phyloP scores from a whole-genome alignment of 2,797 vertebrate genomes.

The Gouania willdenowi region DNA sequence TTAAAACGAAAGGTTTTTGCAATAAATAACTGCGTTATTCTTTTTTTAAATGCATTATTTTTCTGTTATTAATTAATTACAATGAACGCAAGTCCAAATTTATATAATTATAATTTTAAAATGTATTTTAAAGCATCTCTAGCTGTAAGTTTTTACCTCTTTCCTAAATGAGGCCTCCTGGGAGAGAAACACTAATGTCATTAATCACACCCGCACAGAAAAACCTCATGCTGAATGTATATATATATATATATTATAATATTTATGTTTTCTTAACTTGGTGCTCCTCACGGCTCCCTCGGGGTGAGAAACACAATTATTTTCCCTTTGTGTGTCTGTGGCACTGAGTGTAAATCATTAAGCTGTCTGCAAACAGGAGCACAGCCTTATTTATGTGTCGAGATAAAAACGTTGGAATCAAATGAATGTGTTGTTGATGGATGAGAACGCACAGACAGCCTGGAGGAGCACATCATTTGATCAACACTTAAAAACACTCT shows the following conservation, averaged over 20 bases:
- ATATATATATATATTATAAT: background rate
- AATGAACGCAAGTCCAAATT: no score
- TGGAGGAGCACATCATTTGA: slow-evolving; percentile 44
- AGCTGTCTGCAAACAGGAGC: slow-evolving; percentile 40
- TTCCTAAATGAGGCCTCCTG: no score
- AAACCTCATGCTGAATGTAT: slow-evolving; percentile 2
- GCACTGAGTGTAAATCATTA: slow-evolving; percentile 50
- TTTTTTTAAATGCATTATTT: no score
- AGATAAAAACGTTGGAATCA: slow-evolving; percentile 52
- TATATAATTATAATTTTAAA: no score
- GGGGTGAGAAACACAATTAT: slow-evolving; percentile 44
- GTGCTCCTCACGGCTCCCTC: slow-evolving; percentile 13
- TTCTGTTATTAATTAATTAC: no score
- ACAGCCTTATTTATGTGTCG: slow-evolving; percentile 53
- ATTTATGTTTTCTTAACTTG: slow-evolving; percentile 26
- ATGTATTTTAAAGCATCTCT: no score
- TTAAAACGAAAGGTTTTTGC: no score
- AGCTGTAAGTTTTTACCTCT: no score
- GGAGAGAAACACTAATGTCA: no score
- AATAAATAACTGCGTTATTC: no score
- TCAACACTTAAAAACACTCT: slow-evolving; percentile 39
- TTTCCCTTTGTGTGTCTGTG: slow-evolving; percentile 19
- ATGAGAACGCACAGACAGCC: slow-evolving; percentile 47
- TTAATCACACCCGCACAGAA: no score
- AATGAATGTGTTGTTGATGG: slow-evolving; percentile 67